phyloP scores from a whole-genome alignment of 1,140 invertebrate genomes.

The Carposina sasakii region DNA sequence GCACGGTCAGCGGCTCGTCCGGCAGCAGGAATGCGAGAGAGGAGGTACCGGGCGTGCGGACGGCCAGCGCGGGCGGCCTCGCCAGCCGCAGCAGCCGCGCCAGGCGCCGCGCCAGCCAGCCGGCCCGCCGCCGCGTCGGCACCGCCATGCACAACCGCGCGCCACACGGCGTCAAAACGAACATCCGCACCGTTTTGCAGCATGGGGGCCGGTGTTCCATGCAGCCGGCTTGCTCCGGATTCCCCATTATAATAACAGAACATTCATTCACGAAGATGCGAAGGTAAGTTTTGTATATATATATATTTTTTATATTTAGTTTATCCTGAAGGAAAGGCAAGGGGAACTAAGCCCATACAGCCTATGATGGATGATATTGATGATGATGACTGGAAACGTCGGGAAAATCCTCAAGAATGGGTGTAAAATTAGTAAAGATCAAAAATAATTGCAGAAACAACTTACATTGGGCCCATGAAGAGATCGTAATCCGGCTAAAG shows the following conservation, averaged over 20 bases:
- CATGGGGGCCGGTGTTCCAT: not conserved
- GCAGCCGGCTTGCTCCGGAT: not conserved
- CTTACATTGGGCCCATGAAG: too few relatives aligned
- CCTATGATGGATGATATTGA: too few relatives aligned
- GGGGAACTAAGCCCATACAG: too few relatives aligned
- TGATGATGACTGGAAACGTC: too few relatives aligned
- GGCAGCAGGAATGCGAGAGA: conserved; percentile 32
- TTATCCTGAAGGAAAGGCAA: not conserved
- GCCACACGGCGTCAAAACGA: conserved; percentile 12
- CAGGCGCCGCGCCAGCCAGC: conserved; percentile 25
- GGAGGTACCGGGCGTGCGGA: not conserved
- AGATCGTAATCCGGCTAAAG: too few relatives aligned
- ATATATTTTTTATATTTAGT: not conserved
- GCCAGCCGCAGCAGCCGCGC: not conserved
- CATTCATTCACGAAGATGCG: not conserved
- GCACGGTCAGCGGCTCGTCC: conserved; percentile 24
- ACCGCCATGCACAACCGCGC: conserved; percentile 19
- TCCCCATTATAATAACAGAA: not conserved
- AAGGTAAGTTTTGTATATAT: not conserved
- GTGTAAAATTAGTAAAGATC: too few relatives aligned
- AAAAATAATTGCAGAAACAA: too few relatives aligned
- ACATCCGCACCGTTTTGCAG: not conserved
- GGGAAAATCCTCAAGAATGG: too few relatives aligned
- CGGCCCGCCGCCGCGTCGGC: conserved; percentile 15
- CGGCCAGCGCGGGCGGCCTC: not conserved